Evolutionary conservation across 2,113 vertebrate species (phyloP), one percentile per base, ranked within the genome.

Genomic region (Xenus cinereus): DNA sequence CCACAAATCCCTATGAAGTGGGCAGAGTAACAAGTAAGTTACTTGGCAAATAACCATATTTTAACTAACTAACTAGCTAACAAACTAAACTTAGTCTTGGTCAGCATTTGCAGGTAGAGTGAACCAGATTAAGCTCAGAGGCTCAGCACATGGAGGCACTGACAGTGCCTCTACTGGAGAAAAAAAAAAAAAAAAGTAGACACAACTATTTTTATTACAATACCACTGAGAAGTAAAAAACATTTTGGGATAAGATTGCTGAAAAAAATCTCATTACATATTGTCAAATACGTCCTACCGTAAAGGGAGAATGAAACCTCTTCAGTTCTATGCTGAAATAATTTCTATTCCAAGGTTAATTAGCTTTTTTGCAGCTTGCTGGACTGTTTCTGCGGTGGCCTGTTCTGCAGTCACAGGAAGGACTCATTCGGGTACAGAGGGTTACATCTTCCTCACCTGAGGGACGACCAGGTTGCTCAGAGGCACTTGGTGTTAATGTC

Each of bases 351-450:
- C 87, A 43, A 74, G 68, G 64, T 60, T 84, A 84, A 87, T 78
- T 33, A 39, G 6, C 8, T 33, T 59, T 91, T 84, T 30, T 73
- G 26, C 33, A 66, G 23, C 50, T 51, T 5, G 2, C 17, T 15
- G 35, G 27, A 16, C 20, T 12, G 41, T 15, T 39, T 30, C 33
- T 37, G 26, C 17, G 48, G 23, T 48, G 41, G 41, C 24, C 54
- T 15, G 56, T 67, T 48, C 56, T 76, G 2, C 2, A 43, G 68
- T 28, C 69, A 16, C 0, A 1, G 24, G 46, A 69, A 68, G 43
- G 43, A 24, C 27, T 33, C 4, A 0, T 14, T 39, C 0, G 0
- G 9, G 23, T 21, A 9, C 57, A 79, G 59, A 20, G 63, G 68
- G 66, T 12, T 30, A 32, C 7, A 0, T 64, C 18, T 37, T 51